Conservation (phyloP, 2,888 invertebrate species). For the Synergus laeviventris region DNA sequence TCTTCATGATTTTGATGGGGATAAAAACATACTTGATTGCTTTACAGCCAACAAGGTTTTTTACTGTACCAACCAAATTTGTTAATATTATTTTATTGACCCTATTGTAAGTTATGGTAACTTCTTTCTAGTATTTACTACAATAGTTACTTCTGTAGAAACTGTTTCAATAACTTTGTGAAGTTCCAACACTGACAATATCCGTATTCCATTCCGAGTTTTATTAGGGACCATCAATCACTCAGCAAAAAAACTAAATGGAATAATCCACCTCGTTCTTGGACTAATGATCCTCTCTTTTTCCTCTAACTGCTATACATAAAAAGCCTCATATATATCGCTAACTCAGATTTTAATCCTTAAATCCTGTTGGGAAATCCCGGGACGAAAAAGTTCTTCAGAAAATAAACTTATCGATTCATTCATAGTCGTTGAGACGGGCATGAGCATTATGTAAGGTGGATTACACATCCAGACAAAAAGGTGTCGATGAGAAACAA, state of each 20-base stretch:
- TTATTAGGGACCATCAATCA: background rate
- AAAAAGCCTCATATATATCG: background rate
- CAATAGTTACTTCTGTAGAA: too few species aligned
- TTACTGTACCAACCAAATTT: too few species aligned
- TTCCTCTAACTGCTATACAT: background rate
- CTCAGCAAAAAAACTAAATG: background rate
- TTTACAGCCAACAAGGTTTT: too few species aligned
- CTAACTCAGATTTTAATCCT: background rate
- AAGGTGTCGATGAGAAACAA: background rate
- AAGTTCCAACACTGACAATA: background rate
- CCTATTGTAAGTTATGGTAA: too few species aligned
- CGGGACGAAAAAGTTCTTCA: background rate
- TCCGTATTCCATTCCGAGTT: background rate
- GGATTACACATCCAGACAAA: background rate
- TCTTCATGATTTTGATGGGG: too few species aligned
- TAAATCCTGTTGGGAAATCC: slow-evolving; percentile 28
- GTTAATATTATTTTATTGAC: too few species aligned
- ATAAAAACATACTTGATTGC: too few species aligned
- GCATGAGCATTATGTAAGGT: slow-evolving; percentile 7
- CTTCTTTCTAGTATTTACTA: too few species aligned
- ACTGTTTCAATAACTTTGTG: too few species aligned
- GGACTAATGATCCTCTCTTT: slow-evolving; percentile 23
- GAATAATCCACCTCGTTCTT: slow-evolving; percentile 1
- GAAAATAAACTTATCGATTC: background rate
- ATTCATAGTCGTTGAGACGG: background rate